Conservation (phyloP, 35 echinoderm and acorn worm genomes). For the Patiria miniata region DNA sequence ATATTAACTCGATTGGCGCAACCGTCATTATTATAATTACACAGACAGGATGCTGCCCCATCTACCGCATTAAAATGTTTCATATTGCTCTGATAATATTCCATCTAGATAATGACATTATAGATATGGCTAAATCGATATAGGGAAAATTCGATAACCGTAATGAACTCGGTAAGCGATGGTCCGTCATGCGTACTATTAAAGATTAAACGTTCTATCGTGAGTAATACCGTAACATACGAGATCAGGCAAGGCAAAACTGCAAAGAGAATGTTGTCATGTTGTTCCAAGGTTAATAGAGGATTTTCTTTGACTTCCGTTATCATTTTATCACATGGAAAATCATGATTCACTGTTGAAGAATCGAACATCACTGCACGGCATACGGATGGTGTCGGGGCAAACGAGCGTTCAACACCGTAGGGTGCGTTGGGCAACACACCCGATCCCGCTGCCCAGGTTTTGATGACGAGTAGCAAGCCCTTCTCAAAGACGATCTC, state of each 20-base stretch:
- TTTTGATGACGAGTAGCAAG: too few species aligned
- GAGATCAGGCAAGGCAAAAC: neutral
- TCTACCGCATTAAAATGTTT: conserved; percentile 8
- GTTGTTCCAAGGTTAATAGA: too few species aligned
- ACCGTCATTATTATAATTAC: neutral
- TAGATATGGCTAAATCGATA: conserved; percentile 16
- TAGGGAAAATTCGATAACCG: conserved; percentile 8
- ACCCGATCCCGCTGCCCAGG: too few species aligned
- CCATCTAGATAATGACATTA: conserved; percentile 14
- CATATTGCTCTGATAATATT: conserved; percentile 27
- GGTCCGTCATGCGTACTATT: too few species aligned
- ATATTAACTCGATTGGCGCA: neutral
- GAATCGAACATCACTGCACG: neutral
- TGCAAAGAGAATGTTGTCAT: neutral
- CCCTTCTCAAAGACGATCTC: neutral
- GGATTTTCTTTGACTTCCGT: too few species aligned
- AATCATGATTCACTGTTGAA: conserved; percentile 11
- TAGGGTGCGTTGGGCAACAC: neutral
- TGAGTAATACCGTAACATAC: neutral
- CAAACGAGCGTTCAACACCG: neutral
- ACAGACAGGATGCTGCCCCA: neutral
- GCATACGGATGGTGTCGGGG: neutral
- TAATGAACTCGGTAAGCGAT: too few species aligned
- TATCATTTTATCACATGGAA: neutral
- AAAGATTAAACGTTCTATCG: too few species aligned